Evolutionary conservation across 2,113 vertebrate genomes (phyloP).

Genomic region (Nibea albiflora): DNA sequence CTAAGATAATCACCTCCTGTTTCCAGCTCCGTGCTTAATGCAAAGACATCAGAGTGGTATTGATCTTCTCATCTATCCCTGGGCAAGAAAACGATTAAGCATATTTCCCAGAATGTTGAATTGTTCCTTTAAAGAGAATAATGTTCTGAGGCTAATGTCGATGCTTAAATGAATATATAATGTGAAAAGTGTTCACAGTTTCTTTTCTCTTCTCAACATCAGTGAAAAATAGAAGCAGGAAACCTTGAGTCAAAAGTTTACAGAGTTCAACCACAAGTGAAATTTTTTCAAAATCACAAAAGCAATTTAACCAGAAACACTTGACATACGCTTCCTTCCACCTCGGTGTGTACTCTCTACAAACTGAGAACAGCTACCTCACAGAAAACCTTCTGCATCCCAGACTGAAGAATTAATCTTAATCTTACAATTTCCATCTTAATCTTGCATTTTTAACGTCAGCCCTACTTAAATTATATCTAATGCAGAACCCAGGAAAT

Average conservation of each 20-base stretch:
- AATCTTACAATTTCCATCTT: conserved; percentile 40
- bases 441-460: conserved; percentile 52
- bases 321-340: background rate
- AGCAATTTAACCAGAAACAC: conserved; percentile 13
- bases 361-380: background rate
- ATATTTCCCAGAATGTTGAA: background rate
- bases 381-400: conserved; percentile 20
- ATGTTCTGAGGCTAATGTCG: background rate
- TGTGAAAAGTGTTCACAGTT: background rate
- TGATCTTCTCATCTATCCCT: background rate
- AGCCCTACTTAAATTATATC: conserved; percentile 58
- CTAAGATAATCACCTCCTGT: background rate
- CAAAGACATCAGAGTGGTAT: background rate
- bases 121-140: background rate
- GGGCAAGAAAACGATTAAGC: background rate
- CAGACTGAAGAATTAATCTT: conserved; percentile 27
- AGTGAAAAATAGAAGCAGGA: background rate
- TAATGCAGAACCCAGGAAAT: conserved; percentile 62
- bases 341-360: conserved; percentile 21
- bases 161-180: background rate
- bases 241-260: conserved; percentile 6
- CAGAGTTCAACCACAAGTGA: background rate
- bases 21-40: background rate
- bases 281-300: conserved; percentile 11
- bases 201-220: background rate